Conservation (phyloP, 2,113 vertebrate species). For the Strix aluco region DNA sequence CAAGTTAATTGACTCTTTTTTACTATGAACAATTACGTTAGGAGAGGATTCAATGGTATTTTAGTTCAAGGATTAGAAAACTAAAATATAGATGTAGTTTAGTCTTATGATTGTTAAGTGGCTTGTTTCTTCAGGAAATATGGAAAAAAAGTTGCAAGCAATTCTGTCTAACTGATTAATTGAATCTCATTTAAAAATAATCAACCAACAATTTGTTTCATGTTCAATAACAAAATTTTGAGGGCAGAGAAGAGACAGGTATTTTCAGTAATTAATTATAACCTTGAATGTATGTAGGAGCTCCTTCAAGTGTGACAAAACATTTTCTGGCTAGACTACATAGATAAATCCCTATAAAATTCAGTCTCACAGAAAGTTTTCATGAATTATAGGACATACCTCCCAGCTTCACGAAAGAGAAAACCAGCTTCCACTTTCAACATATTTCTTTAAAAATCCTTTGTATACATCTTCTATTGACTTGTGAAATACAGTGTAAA, state of each 20-base stretch:
- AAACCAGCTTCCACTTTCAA: not conserved
- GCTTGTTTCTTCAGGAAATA: not conserved
- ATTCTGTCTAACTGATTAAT: not conserved
- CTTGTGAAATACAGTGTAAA: not conserved
- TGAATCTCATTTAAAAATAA: not conserved
- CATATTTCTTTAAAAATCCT: not conserved
- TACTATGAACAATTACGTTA: not conserved
- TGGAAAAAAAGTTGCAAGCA: not conserved
- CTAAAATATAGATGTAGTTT: not conserved
- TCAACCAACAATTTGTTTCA: not conserved
- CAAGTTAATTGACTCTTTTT: not conserved
- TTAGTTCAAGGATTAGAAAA: not conserved
- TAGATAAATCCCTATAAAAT: not conserved
- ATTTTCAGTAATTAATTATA: conserved; percentile 1
- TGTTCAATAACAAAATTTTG: not conserved
- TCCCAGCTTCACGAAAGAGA: not conserved
- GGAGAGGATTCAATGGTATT: not conserved
- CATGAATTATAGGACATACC: not conserved
- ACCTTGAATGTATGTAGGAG: not conserved
- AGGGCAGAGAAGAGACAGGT: not conserved
- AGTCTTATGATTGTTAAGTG: not conserved
- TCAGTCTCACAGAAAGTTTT: not conserved
- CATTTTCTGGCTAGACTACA: not conserved
- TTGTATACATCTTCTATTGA: not conserved
- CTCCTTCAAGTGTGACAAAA: not conserved